Evolutionary conservation across 2,113 vertebrate genomes (phyloP).

Genomic region (Erpornis zantholeuca): DNA sequence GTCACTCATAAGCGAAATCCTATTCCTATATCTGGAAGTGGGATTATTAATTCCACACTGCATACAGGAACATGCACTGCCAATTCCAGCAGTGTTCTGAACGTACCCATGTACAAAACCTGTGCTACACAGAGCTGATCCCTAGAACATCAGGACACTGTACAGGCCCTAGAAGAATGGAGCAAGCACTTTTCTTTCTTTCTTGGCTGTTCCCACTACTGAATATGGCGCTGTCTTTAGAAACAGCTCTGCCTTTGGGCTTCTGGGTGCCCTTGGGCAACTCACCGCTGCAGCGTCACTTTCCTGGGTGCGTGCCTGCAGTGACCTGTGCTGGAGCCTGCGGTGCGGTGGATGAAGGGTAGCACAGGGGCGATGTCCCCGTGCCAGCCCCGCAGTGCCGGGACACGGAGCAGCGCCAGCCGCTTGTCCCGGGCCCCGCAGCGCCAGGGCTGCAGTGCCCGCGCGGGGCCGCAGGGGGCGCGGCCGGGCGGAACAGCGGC

Average conservation of each 20-base stretch:
- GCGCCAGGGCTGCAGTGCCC: background rate
- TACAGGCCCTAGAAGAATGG: rapidly evolving
- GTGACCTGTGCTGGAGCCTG: background rate
- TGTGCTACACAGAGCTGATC: background rate
- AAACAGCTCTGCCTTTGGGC: background rate
- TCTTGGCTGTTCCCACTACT: background rate
- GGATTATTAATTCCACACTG: background rate
- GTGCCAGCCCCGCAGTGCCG: background rate
- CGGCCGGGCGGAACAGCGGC: background rate
- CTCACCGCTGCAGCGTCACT: background rate
- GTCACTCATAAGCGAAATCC: background rate
- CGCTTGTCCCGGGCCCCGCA: background rate
- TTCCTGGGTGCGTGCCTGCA: background rate
- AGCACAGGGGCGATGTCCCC: background rate
- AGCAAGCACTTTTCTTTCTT: background rate
- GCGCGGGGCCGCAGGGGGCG: background rate
- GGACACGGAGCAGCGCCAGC: background rate
- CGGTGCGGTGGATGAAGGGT: background rate
- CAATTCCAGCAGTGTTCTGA: background rate
- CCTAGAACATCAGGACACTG: background rate
- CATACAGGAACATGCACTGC: background rate
- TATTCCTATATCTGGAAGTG: background rate
- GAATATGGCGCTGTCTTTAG: background rate
- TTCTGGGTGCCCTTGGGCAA: background rate
- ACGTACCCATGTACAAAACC: background rate